Percentiles rank a stretch among this genome's conserved stretches.
Conservation (phyloP, 2,113 vertebrate genomes). For the Andinoacara biseriatus region DNA sequence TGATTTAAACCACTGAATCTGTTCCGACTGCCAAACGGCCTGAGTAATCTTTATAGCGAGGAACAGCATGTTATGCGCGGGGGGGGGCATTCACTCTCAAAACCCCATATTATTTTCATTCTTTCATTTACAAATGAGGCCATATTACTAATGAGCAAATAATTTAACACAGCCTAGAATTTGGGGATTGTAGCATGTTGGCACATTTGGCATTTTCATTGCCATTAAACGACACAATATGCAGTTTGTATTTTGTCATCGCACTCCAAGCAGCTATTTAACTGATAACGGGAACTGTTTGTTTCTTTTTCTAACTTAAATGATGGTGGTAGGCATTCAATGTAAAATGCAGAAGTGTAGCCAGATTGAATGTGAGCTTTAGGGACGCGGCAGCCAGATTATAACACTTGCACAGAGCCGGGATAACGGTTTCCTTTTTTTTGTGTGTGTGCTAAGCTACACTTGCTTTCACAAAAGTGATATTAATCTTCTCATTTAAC, state of each 20-base stretch:
- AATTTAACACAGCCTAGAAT: constrained; percentile 21
- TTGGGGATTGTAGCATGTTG: background rate
- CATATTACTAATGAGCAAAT: constrained; percentile 38
- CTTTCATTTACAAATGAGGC: constrained; percentile 6
- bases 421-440: background rate
- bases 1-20: constrained; percentile 44
- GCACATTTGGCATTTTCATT: constrained; percentile 27
- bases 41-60: constrained; percentile 18
- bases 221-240: constrained; percentile 38
- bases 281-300: constrained; percentile 1
- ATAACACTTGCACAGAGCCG: background rate
- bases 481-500: background rate
- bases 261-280: constrained; percentile 13
- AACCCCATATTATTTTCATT: constrained; percentile 22
- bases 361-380: background rate
- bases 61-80: constrained; percentile 11
- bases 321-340: background rate
- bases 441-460: background rate
- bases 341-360: background rate
- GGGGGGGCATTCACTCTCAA: constrained; percentile 24
- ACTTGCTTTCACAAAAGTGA: background rate
- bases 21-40: constrained; percentile 37
- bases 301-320: background rate
- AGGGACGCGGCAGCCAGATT: background rate
- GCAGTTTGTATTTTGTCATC: constrained; percentile 37